Evolutionary conservation across 1,140 invertebrate genomes (phyloP), one percentile per base, ranked within the genome.

Genomic region (Drosophila bipectinata): DNA sequence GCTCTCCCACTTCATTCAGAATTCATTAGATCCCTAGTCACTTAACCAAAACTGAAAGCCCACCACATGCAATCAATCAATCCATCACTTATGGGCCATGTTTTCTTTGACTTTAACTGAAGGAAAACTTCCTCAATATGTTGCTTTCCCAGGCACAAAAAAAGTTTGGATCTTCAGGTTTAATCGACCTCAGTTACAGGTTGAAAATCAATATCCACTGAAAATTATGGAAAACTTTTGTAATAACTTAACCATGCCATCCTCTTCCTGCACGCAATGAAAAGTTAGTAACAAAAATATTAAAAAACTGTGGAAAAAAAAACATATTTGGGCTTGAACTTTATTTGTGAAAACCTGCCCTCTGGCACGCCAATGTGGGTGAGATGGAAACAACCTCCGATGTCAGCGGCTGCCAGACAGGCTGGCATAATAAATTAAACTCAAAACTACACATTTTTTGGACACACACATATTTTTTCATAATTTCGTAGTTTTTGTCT

Each of bases 371-470:
- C 45, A 28, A 72, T 63, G 58, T 51, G 54, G 47, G 72, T 73
- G 71, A 72, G 60, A 58, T 32, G 32, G 26, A 72, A 41, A 32
- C 57, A 77, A 84, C 81, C 81, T 84, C 71, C 41, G 60, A 39
- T 79, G 79, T 82, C 79, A 82, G 64, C 79, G 64, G 49, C 79
- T 74, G 79, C 75, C 34, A 24, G 44, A 39, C 39, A 57, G 55
- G 41, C 39, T 32, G 66, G 63, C 67, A 69, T 26, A 62, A 74
- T 74, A 77, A 78, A 79, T 78, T 78, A 72, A 56, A 58, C 14
- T 32, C 32, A 56, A 57, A 74, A 79, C 53, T 63, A 30, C 15
- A 49, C 9, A 21, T 52, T 45, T 51, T 48, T 44, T 68, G 41
- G 6, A 14, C 37, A 39, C 12, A 48, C n/a, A 15, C n/a, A 24